Evolutionary conservation across 2,888 invertebrate species (phyloP).

Genomic region (Drosophila kambysellisi): DNA sequence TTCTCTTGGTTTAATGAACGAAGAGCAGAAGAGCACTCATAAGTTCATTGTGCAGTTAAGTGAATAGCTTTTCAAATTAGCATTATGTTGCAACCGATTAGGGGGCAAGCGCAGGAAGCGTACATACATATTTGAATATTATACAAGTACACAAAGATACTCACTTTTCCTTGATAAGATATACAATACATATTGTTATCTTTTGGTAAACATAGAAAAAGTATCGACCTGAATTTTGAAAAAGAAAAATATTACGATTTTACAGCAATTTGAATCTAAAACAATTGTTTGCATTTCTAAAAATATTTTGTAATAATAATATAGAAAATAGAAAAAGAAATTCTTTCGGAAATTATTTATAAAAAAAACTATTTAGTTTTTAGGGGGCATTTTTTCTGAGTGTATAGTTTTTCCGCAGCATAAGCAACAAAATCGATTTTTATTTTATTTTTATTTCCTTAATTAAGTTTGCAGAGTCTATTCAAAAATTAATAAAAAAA

Average conservation of each 20-base stretch:
- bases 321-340: not conserved
- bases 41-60: conserved; percentile 14
- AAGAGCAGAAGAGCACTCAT: conserved; percentile 6
- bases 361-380: rapidly evolving
- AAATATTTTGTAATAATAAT: rapidly evolving
- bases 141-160: conserved; percentile 1
- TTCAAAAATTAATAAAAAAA: not conserved
- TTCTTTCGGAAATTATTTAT: not conserved
- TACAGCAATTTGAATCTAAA: too few relatives aligned
- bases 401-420: not conserved
- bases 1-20: not conserved
- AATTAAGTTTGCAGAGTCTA: not conserved
- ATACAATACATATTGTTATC: not conserved
- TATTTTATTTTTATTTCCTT: too few relatives aligned
- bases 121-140: conserved; percentile 9
- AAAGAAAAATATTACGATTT: too few relatives aligned
- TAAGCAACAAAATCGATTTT: too few relatives aligned
- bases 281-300: too few relatives aligned
- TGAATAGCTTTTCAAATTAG: conserved; percentile 11
- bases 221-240: too few relatives aligned
- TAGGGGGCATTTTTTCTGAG: too few relatives aligned
- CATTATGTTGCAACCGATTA: not conserved
- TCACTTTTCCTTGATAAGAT: not conserved
- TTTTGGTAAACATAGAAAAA: not conserved
- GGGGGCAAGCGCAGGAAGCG: conserved; percentile 11